Evolutionary conservation across 2,888 invertebrate genomes (phyloP).

Genomic region (Drosophila multiciliata): DNA sequence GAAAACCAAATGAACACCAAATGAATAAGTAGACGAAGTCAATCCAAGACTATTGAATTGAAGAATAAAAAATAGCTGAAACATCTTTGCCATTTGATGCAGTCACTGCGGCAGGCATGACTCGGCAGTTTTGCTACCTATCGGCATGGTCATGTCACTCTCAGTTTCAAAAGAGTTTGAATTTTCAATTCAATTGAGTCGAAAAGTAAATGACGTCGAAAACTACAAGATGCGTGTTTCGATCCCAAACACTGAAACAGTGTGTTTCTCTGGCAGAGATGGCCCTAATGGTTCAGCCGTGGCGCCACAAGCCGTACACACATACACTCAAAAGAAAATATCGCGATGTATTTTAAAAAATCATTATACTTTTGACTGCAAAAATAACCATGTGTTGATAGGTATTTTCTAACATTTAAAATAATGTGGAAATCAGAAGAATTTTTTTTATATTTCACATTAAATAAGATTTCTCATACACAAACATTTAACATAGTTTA

Average conservation of each 20-base stretch:
- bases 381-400: not conserved
- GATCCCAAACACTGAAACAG: slow-evolving; percentile 9
- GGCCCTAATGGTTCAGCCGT: slow-evolving; percentile 78
- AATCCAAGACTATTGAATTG: slow-evolving; percentile 27
- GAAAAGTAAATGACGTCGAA: slow-evolving; percentile 71
- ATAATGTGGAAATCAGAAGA: not conserved
- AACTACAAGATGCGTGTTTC: slow-evolving; percentile 44
- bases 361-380: not conserved
- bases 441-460: not conserved
- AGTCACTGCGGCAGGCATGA: slow-evolving; percentile 65
- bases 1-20: slow-evolving; percentile 32
- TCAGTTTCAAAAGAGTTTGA: slow-evolving; percentile 71
- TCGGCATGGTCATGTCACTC: slow-evolving; percentile 76
- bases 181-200: slow-evolving; percentile 74
- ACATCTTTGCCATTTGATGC: slow-evolving; percentile 65
- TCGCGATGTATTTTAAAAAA: not conserved
- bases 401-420: not conserved
- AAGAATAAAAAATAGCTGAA: slow-evolving; percentile 30
- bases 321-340: not conserved
- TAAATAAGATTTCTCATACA: not conserved
- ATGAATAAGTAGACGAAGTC: slow-evolving; percentile 38
- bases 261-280: slow-evolving; percentile 29
- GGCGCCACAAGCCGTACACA: slow-evolving; percentile 70
- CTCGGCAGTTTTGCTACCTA: slow-evolving; percentile 68
- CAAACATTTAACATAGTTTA: not conserved